These are phyloP conservation scores for Morpho achilles DNA, from an alignment of 2,888 invertebrate genomes.

Conservation along the genomic window DNA sequence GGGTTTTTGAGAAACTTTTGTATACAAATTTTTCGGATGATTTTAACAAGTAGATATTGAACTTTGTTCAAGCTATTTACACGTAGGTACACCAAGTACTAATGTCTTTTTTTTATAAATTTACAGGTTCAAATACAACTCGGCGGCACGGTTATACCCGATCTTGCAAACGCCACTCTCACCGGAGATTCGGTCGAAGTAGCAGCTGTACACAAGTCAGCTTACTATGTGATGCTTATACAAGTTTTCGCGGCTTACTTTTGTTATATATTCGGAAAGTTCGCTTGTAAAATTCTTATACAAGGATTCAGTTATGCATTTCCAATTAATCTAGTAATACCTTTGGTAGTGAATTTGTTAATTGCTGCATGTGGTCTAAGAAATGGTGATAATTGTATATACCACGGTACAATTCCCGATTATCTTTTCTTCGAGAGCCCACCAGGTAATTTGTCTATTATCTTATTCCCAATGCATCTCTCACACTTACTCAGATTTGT, in stretches of 20 bases:
- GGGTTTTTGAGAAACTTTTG: too few species aligned
- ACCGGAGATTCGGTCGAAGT: slow-evolving; percentile 87
- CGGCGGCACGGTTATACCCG: slow-evolving; percentile 82
- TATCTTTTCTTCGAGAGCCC: slow-evolving; percentile 96
- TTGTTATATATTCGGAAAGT: slow-evolving; percentile 96
- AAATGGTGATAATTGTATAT: slow-evolving; percentile 92
- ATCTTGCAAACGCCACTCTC: slow-evolving; percentile 86
- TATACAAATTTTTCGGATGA: too few species aligned
- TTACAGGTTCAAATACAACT: slow-evolving; percentile 80
- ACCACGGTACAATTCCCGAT: slow-evolving; percentile 90
- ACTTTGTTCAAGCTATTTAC: too few species aligned
- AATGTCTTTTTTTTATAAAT: background rate
- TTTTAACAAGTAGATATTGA: too few species aligned
- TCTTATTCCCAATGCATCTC: too few species aligned
- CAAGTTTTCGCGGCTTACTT: slow-evolving; percentile 91
- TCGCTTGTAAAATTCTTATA: slow-evolving; percentile 97
- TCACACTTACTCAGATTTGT: background rate
- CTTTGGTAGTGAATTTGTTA: slow-evolving; percentile 91
- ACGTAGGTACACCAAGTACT: too few species aligned
- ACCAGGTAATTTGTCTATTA: slow-evolving; percentile 56
- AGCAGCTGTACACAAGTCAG: slow-evolving; percentile 84
- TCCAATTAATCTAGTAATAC: slow-evolving; percentile 95
- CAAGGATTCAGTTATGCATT: slow-evolving; percentile 98
- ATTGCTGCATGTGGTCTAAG: slow-evolving; percentile 94
- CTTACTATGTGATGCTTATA: slow-evolving; percentile 87